A percentile compares a stretch with the other conserved stretches of the same genome.
These are phyloP conservation scores for Helostoma temminkii DNA, from an alignment of 2,797 vertebrate genomes.

Conservation along the genomic window DNA sequence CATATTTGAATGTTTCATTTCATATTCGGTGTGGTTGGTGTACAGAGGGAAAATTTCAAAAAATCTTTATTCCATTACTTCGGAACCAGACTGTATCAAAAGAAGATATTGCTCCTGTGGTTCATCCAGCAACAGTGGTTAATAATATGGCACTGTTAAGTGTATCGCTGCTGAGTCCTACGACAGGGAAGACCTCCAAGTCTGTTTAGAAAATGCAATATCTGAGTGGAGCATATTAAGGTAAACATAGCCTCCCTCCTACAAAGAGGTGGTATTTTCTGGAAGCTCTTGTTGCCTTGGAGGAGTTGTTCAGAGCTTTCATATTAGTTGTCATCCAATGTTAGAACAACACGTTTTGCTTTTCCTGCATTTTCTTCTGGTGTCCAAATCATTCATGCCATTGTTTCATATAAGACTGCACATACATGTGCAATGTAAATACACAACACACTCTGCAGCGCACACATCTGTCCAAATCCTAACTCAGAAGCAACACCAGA, in stretches of 20 bases:
- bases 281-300: constrained; percentile 45
- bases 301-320: constrained; percentile 61
- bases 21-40: too few species aligned
- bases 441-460: constrained; percentile 25
- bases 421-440: not conserved
- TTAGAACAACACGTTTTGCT: constrained; percentile 58
- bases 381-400: constrained; percentile 48
- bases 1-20: too few species aligned
- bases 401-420: constrained; percentile 42
- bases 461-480: constrained; percentile 33
- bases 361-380: constrained; percentile 39
- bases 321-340: constrained; percentile 59
- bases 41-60: too few species aligned
- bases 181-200: constrained; percentile 55
- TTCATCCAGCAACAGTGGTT: constrained; percentile 30
- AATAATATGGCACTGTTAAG: constrained; percentile 47
- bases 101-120: constrained; percentile 55
- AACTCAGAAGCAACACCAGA: constrained; percentile 7
- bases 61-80: too few species aligned
- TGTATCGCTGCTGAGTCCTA: constrained; percentile 50
- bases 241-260: constrained; percentile 50
- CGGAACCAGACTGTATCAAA: too few species aligned
- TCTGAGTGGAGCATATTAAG: constrained; percentile 65
- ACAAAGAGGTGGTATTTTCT: constrained; percentile 62
- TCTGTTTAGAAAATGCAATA: constrained; percentile 59